Evolutionary conservation across 2,888 invertebrate genomes (phyloP).

Genomic region (Hemicrepidius hirtus): DNA sequence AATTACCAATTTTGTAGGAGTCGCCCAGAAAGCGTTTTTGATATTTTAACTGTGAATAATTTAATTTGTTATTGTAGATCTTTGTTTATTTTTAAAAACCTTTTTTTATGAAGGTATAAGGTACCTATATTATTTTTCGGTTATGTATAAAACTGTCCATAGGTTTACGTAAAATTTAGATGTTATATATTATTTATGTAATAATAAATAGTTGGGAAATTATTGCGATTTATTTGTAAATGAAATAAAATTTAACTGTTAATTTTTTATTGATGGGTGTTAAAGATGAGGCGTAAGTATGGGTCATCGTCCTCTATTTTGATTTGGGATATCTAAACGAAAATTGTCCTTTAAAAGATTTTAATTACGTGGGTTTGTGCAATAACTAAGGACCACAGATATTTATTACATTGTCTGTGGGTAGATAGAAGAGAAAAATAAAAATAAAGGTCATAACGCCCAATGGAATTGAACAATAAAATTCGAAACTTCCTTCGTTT

Average conservation of each 20-base stretch:
- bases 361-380: too few relatives aligned
- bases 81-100: constrained; percentile 12
- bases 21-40: constrained; percentile 20
- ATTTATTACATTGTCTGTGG: too few relatives aligned
- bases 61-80: background rate
- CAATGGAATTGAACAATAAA: too few relatives aligned
- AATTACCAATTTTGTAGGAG: constrained; percentile 27
- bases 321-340: too few relatives aligned
- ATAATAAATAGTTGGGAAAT: constrained; percentile 4
- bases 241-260: constrained; percentile 13
- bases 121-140: background rate
- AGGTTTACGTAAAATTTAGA: background rate
- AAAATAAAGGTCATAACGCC: too few relatives aligned
- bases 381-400: too few relatives aligned
- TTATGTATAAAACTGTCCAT: background rate
- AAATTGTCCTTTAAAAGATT: too few relatives aligned
- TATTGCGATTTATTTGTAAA: constrained; percentile 10
- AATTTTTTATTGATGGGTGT: constrained; percentile 12
- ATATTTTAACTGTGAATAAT: constrained; percentile 28
- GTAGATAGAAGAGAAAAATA: too few relatives aligned
- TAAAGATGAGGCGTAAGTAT: background rate
- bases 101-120: constrained; percentile 7
- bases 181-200: constrained; percentile 8
- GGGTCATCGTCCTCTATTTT: constrained; percentile 3
- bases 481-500: too few relatives aligned